These are phyloP conservation scores for Plebejus anna DNA, from an alignment of 2,888 invertebrate species.

Conservation along the genomic window DNA sequence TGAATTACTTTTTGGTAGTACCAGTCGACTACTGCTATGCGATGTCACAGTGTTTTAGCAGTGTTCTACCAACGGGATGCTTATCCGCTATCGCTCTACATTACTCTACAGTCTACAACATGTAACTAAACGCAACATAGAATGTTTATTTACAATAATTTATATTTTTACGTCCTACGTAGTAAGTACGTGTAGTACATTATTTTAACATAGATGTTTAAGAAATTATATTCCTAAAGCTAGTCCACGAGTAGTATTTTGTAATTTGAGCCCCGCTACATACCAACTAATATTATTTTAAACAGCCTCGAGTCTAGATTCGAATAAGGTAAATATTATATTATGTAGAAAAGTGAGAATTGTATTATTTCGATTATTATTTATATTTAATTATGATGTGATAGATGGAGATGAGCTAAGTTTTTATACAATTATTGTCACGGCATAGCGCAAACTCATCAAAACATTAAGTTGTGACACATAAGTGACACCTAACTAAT, in stretches of 20 bases:
- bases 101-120: background rate
- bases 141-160: background rate
- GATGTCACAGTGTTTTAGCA: background rate
- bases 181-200: background rate
- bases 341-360: background rate
- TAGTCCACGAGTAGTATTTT: constrained; percentile 23
- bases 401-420: background rate
- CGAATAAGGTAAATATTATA: background rate
- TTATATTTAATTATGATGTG: background rate
- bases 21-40: background rate
- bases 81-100: background rate
- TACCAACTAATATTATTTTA: background rate
- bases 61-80: background rate
- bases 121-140: background rate
- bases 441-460: background rate
- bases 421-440: background rate
- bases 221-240: constrained; percentile 14
- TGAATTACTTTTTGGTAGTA: background rate
- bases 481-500: background rate
- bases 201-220: background rate
- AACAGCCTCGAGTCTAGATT: background rate
- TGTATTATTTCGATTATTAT: background rate
- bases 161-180: background rate
- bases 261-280: background rate
- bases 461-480: background rate